Evolutionary conservation across 2,113 vertebrate genomes (phyloP), one percentile per base, ranked within the genome.

Genomic region (Calyptommatus sinebrachiatus): DNA sequence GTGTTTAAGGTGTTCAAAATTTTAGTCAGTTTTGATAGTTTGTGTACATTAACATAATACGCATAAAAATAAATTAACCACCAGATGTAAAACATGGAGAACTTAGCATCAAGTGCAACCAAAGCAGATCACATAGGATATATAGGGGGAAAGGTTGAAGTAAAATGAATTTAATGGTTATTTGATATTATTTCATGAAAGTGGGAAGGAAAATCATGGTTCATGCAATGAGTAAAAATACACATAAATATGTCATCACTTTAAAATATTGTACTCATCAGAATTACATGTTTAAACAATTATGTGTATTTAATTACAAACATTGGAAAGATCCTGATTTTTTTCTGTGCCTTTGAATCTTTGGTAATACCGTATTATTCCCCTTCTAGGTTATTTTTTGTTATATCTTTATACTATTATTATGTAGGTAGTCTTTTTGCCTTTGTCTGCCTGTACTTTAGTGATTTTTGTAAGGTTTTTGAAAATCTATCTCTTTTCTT

Each of bases 201-300:
- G 21, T 18, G 11, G 53, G 53, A 4, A 57, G 53, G 53, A 41
- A 24, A 46, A 41, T 45, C 20, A 63, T 16, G 16, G 53, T 57
- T 57, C 16, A 18, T 4, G 14, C 16, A 57, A 18, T 18, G 7
- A 41, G 24, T n/a, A 35, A 66, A 65, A 48, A 18, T 53, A 60
- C 26, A 73, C 26, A 62, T 26, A 2, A 14, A 50, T 21, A 50
- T 67, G 22, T 9, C 29, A 80, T 41, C 6, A 63, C 16, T 73
- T 29, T 28, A 29, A 35, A 73, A n/a, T 68, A 81, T 81, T 81
- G 60, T 60, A 35, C 31, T 57, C 71, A 67, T 74, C 35, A 48
- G 66, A 73, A 80, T 63, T 79, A 79, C n/a, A 72, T 35, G 28
- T 65, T 79, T 50, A 60, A 66, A 50, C 9, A n/a, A n/a, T 50